These are phyloP conservation scores for Platypus cylindrus DNA, from an alignment of 2,888 invertebrate genomes.

Conservation along the genomic window DNA sequence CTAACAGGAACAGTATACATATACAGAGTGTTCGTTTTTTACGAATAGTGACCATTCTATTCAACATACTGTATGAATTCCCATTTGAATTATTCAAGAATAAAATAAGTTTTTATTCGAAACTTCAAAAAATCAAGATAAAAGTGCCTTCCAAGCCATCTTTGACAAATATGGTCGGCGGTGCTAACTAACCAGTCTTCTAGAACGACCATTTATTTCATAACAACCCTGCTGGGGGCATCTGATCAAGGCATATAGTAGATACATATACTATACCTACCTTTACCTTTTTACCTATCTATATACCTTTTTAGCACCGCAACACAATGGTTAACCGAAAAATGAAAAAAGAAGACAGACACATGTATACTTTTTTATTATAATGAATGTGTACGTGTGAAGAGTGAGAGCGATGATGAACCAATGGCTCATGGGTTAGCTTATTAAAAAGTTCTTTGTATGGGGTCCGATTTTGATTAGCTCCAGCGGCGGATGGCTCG, in stretches of 20 bases:
- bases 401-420: slow-evolving; percentile 15
- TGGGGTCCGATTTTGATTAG: slow-evolving; percentile 36
- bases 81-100: too few species aligned
- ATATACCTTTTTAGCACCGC: slow-evolving; percentile 22
- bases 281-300: too few species aligned
- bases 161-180: too few species aligned
- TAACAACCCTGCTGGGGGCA: slow-evolving; percentile 32
- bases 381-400: slow-evolving; percentile 2
- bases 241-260: too few species aligned
- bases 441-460: slow-evolving; percentile 29
- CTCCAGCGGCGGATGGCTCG: slow-evolving; percentile 28
- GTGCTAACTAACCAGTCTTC: too few species aligned
- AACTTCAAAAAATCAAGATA: too few species aligned
- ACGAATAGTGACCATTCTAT: not conserved
- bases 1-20: slow-evolving; percentile 14
- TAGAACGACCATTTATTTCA: slow-evolving; percentile 7
- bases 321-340: slow-evolving; percentile 13
- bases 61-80: too few species aligned
- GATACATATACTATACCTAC: too few species aligned
- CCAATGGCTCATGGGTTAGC: slow-evolving; percentile 17
- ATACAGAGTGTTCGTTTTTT: slow-evolving; percentile 3
- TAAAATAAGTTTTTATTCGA: too few species aligned
- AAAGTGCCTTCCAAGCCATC: too few species aligned
- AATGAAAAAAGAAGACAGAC: slow-evolving; percentile 4
- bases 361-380: not conserved